Evolutionary conservation across 1,140 invertebrate genomes (phyloP).

Genomic region (Hylyphantes graminicola): DNA sequence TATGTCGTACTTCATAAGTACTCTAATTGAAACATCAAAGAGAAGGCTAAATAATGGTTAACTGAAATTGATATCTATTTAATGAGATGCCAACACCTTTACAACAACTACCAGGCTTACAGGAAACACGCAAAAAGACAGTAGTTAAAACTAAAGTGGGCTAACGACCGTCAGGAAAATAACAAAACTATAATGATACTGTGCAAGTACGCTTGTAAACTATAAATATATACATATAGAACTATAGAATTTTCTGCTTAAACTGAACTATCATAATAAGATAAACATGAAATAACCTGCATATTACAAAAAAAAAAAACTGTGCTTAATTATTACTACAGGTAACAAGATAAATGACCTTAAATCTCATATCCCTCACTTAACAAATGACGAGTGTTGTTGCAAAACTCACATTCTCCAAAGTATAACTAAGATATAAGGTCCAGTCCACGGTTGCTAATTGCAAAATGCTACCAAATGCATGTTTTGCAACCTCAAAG

Average conservation of each 20-base stretch:
- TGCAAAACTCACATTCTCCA: not conserved
- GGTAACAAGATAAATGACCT: slow-evolving; percentile 3
- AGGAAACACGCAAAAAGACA: not conserved
- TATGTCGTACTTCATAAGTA: not conserved
- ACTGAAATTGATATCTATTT: not conserved
- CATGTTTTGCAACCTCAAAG: no score
- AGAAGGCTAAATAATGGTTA: slow-evolving; percentile 5
- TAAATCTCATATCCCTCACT: not conserved
- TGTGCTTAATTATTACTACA: slow-evolving; percentile 25
- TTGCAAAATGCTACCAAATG: no score
- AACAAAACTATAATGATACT: slow-evolving; percentile 25
- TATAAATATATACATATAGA: slow-evolving; percentile 40
- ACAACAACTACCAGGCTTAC: not conserved
- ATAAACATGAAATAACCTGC: slow-evolving; percentile 39
- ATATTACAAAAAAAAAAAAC: slow-evolving; percentile 40
- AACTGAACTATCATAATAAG: slow-evolving; percentile 17
- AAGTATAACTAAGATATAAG: no score
- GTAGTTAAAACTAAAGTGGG: not conserved
- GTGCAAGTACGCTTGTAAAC: slow-evolving; percentile 32
- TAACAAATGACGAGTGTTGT: not conserved
- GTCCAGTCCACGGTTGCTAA: no score
- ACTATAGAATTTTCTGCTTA: slow-evolving; percentile 39
- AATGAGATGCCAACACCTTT: not conserved
- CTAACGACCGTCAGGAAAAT: not conserved
- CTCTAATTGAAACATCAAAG: slow-evolving; percentile 26